A percentile compares a stretch with the other conserved stretches of the same genome.
Evolutionary conservation across 2,113 vertebrate genomes (phyloP).

Genomic region (Bubalus kerabau): DNA sequence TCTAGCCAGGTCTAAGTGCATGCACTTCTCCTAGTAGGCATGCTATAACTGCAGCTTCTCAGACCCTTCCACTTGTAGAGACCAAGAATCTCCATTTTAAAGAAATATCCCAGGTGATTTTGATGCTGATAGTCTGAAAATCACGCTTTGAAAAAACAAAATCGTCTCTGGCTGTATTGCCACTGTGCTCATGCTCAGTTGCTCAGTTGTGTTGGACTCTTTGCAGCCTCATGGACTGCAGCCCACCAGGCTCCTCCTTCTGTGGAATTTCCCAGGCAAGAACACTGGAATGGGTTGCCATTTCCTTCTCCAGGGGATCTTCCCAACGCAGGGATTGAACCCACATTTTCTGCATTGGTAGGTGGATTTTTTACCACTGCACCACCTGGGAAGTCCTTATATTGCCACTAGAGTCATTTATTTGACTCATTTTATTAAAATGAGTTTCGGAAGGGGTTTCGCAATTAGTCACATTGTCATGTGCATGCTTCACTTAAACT

Average conservation of each 20-base stretch:
- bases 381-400: neutral
- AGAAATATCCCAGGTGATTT: neutral
- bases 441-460: neutral
- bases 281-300: neutral
- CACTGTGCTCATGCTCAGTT: neutral
- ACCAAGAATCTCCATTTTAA: neutral
- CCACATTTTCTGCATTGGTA: neutral
- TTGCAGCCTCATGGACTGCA: neutral
- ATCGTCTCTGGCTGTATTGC: neutral
- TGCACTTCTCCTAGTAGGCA: neutral
- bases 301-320: neutral
- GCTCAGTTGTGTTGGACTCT: neutral
- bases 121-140: neutral
- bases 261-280: neutral
- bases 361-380: neutral
- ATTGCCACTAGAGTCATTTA: neutral
- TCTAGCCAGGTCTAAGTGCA: neutral
- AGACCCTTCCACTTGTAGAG: neutral
- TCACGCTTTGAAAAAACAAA: neutral
- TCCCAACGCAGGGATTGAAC: neutral
- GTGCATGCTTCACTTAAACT: neutral
- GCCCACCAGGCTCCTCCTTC: neutral
- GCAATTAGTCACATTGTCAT: neutral
- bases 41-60: neutral
- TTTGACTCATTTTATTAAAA: neutral